Percentiles rank a stretch among this genome's conserved stretches.
These are phyloP conservation scores for Istiophorus platypterus DNA, from an alignment of 2,113 vertebrate species.

Conservation along the genomic window DNA sequence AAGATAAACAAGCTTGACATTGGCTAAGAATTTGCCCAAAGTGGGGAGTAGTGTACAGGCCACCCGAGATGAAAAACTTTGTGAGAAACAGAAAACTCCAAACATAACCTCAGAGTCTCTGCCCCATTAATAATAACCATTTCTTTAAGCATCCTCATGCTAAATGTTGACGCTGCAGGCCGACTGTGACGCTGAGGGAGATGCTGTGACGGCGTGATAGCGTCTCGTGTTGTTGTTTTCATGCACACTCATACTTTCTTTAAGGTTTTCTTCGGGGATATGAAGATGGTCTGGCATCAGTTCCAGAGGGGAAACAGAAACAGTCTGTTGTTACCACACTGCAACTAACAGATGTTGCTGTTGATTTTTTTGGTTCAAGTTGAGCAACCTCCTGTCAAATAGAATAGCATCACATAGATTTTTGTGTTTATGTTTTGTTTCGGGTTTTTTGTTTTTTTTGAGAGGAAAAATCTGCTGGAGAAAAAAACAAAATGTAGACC, in stretches of 20 bases:
- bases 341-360: slow-evolving; percentile 43
- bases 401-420: slow-evolving; percentile 9
- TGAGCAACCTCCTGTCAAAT: slow-evolving; percentile 17
- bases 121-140: slow-evolving; percentile 29
- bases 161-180: slow-evolving; percentile 57
- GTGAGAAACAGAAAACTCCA: too few relatives aligned
- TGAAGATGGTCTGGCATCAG: slow-evolving; percentile 8
- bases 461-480: slow-evolving; percentile 15
- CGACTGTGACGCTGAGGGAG: slow-evolving; percentile 16
- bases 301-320: slow-evolving; percentile 25
- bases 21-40: too few relatives aligned
- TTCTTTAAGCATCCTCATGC: not conserved
- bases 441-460: slow-evolving; percentile 13
- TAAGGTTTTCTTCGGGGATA: slow-evolving; percentile 29
- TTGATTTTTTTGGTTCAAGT: slow-evolving; percentile 28
- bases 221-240: slow-evolving; percentile 39
- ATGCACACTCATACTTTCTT: slow-evolving; percentile 30
- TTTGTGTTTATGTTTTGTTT: too few relatives aligned
- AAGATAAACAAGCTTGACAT: not conserved
- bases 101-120: slow-evolving; percentile 1
- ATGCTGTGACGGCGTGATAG: not conserved
- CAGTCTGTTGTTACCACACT: slow-evolving; percentile 23
- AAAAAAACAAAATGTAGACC: slow-evolving; percentile 7
- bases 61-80: too few relatives aligned
- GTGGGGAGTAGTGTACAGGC: not conserved